Evolutionary conservation across 2,113 vertebrate species (phyloP).

Genomic region (Sminthopsis crassicaudata): DNA sequence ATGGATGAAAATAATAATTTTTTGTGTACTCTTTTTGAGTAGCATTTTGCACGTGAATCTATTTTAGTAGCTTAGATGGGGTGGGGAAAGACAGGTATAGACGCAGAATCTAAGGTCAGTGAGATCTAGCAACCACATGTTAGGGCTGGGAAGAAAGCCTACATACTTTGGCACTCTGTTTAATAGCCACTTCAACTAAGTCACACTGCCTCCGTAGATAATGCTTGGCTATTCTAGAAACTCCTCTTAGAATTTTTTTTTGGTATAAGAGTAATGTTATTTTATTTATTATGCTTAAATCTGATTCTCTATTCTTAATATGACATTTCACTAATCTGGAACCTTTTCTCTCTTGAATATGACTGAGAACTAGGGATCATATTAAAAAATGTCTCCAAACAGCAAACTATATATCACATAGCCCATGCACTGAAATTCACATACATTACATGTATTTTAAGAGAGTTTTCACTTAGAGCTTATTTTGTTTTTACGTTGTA

Average conservation of each 20-base stretch:
- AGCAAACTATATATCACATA: neutral
- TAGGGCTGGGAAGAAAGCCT: neutral
- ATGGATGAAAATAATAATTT: conserved; percentile 21
- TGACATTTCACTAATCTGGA: neutral
- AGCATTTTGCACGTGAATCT: neutral
- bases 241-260: neutral
- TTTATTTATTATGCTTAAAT: neutral
- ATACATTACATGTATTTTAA: neutral
- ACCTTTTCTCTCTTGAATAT: conserved; percentile 19
- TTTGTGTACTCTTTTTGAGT: conserved; percentile 28
- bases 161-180: neutral
- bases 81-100: conserved; percentile 1
- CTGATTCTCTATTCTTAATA: neutral
- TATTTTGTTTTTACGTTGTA: neutral
- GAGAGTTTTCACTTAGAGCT: neutral
- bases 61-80: conserved; percentile 8
- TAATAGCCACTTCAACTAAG: neutral
- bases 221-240: neutral
- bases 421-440: neutral
- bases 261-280: neutral
- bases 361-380: neutral
- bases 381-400: neutral
- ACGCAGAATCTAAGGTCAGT: conserved; percentile 19
- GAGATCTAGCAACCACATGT: neutral
- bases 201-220: neutral